A percentile compares a stretch with the other conserved stretches of the same genome.
Evolutionary conservation across 2,888 invertebrate species (phyloP).

Genomic region (Aleiodes alternator): DNA sequence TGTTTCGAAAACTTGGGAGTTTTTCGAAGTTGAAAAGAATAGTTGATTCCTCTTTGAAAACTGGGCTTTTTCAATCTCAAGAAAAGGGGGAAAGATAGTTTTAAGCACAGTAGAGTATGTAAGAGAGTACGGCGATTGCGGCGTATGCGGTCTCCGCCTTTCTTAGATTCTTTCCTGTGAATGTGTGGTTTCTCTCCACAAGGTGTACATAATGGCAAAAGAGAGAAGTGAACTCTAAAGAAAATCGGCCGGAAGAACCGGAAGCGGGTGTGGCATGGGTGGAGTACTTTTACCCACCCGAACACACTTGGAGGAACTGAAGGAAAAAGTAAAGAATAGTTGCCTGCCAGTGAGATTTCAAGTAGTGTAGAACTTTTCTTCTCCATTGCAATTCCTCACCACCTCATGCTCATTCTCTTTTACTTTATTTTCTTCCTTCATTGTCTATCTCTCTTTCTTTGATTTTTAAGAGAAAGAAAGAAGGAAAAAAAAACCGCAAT

Average conservation of each 20-base stretch:
- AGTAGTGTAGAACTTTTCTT: conserved; percentile 47
- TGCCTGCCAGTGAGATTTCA: conserved; percentile 28
- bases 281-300: conserved; percentile 51
- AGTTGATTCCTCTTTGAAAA: conserved; percentile 22
- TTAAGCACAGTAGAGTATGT: conserved; percentile 2
- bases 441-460: conserved; percentile 49
- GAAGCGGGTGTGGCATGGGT: conserved; percentile 50
- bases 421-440: conserved; percentile 23
- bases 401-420: conserved; percentile 21
- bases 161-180: conserved; percentile 48
- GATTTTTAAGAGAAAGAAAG: conserved; percentile 51
- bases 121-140: conserved; percentile 19
- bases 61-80: conserved; percentile 17
- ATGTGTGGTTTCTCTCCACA: conserved; percentile 38
- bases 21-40: conserved; percentile 10
- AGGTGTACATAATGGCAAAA: conserved; percentile 48
- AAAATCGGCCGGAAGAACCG: conserved; percentile 56
- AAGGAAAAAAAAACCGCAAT: conserved; percentile 59
- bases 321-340: conserved; percentile 22
- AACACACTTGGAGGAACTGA: conserved; percentile 36
- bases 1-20: not conserved
- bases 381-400: conserved; percentile 31
- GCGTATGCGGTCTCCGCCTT: conserved; percentile 39
- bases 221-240: conserved; percentile 42
- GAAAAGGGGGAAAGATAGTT: conserved; percentile 1